Percentiles rank a stretch among this genome's conserved stretches.
Evolutionary conservation across 2,888 invertebrate species (phyloP).

Genomic region (Barypeithes pellucidus): DNA sequence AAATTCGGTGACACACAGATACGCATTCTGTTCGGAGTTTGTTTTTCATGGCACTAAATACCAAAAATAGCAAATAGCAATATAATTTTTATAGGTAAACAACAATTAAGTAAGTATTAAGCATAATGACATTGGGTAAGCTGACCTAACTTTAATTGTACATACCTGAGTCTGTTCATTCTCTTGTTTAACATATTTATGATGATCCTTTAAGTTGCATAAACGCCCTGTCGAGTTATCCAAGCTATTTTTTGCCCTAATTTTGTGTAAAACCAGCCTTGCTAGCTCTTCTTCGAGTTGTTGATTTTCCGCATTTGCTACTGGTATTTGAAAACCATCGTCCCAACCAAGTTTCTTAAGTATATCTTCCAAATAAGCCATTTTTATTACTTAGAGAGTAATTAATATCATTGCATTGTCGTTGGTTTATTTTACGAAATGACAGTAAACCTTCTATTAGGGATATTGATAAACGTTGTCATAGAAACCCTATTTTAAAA

Average conservation of each 20-base stretch:
- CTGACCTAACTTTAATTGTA: not conserved
- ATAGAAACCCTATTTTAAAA: not conserved
- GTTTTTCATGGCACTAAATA: too few relatives aligned
- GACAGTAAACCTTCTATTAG: conserved; percentile 2
- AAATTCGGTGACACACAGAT: too few relatives aligned
- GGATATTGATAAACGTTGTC: conserved; percentile 5
- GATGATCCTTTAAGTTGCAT: conserved; percentile 70
- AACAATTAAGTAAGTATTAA: too few relatives aligned
- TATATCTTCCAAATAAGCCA: conserved; percentile 75
- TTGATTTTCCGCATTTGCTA: conserved; percentile 84
- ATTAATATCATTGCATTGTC: too few relatives aligned
- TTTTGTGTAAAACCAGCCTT: conserved; percentile 71
- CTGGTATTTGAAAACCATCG: conserved; percentile 84
- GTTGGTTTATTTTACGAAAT: not conserved
- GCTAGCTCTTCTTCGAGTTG: conserved; percentile 73
- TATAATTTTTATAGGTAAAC: too few relatives aligned
- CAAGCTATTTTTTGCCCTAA: conserved; percentile 69
- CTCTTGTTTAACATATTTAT: conserved; percentile 72
- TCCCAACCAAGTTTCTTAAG: conserved; percentile 83
- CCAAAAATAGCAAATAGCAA: too few relatives aligned
- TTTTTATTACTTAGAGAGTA: not conserved
- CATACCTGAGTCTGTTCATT: conserved; percentile 74
- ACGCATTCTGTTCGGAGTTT: too few relatives aligned
- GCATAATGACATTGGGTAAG: too few relatives aligned
- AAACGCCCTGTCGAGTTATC: conserved; percentile 68